A percentile compares a stretch with the other conserved stretches of the same genome.
Conservation (phyloP, 2,113 vertebrate species). For the Fukomys damarensis region DNA sequence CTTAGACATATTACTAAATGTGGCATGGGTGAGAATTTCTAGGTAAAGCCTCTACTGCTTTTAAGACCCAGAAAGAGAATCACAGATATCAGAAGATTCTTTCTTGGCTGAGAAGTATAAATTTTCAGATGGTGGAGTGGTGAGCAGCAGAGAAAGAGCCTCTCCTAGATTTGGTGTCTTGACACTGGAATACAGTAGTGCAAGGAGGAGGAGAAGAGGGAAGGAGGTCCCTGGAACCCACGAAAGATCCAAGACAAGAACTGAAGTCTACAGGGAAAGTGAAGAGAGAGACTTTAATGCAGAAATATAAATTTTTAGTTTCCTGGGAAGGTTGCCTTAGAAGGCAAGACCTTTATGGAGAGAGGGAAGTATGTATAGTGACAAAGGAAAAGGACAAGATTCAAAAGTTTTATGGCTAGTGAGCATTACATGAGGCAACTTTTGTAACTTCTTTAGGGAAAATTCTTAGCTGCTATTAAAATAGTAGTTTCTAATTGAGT, state of each 20-base stretch:
- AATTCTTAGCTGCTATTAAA: constrained; percentile 44
- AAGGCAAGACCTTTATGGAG: neutral
- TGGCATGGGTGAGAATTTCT: neutral
- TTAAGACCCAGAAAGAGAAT: neutral
- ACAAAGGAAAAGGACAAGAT: neutral
- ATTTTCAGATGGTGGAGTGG: neutral
- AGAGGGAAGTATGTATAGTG: neutral
- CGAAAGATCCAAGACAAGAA: too few species aligned
- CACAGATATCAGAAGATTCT: neutral
- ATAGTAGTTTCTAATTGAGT: neutral
- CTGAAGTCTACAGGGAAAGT: too few species aligned
- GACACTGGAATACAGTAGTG: too few species aligned
- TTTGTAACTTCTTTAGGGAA: constrained; percentile 16
- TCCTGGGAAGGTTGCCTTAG: neutral
- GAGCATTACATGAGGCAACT: constrained; percentile 25
- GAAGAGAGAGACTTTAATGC: neutral
- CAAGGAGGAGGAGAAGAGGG: too few species aligned
- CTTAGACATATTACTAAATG: constrained; percentile 30
- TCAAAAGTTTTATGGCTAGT: neutral
- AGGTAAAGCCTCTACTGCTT: constrained; percentile 24
- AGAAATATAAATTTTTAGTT: constrained; percentile 7
- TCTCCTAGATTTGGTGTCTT: too few species aligned
- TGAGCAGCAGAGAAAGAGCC: too few species aligned
- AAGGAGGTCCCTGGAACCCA: too few species aligned
- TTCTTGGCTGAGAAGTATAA: constrained; percentile 1